Evolutionary conservation across 2,797 vertebrate species (phyloP).

Genomic region (Melanotaenia trifasciata): DNA sequence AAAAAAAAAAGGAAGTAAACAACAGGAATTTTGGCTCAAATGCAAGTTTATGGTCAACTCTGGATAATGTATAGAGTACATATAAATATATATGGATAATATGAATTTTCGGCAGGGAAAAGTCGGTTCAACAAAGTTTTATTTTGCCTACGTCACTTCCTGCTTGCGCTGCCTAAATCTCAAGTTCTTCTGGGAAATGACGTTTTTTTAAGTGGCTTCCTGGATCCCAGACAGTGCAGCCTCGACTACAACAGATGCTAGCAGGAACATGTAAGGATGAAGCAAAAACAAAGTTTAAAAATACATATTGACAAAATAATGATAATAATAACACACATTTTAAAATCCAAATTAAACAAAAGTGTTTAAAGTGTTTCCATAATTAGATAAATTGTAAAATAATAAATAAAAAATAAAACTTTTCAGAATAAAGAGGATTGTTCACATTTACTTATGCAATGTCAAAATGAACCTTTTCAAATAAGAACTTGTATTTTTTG

Average conservation of each 20-base stretch:
- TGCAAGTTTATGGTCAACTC: fast-evolving
- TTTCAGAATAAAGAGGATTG: not conserved
- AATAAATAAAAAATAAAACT: too few relatives aligned
- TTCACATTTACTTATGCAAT: not conserved
- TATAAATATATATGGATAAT: fast-evolving
- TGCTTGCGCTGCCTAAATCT: not conserved
- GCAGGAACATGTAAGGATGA: not conserved
- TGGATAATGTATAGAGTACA: fast-evolving
- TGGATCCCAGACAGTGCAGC: not conserved
- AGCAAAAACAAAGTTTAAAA: not conserved
- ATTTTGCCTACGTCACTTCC: constrained; percentile 24
- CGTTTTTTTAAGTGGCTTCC: constrained; percentile 9
- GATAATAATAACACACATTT: not conserved
- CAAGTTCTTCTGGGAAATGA: constrained; percentile 40
- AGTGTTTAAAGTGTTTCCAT: not conserved
- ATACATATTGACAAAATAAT: not conserved
- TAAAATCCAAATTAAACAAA: not conserved
- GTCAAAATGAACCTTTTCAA: too few relatives aligned
- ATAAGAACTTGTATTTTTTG: not conserved
- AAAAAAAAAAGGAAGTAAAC: too few relatives aligned
- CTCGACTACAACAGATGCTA: not conserved
- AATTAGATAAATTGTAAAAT: too few relatives aligned
- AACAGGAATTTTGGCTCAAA: not conserved
- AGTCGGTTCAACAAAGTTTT: not conserved
- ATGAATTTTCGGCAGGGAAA: not conserved